Base-by-base conservation (phyloP, 2,113 vertebrate species). In the Dicaeum eximium region DNA sequence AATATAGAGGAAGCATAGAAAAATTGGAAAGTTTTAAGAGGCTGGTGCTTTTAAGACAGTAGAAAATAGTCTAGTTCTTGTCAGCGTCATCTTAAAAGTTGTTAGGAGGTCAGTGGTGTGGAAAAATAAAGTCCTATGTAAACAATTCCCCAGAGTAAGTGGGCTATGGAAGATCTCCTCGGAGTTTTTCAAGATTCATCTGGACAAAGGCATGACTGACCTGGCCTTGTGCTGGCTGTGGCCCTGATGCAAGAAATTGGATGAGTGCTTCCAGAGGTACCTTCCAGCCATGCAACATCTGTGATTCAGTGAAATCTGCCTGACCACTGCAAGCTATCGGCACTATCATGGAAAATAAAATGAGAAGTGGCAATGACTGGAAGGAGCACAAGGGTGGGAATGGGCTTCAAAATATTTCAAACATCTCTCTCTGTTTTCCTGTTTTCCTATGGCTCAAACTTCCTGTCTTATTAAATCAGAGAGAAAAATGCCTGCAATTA, bases 1-100 rank as follows among this genome's bases (percentile, higher is more conserved):
- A 96, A 93, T 58, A 61, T 3, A 37, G 47, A 75, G 13, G 20
- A 90, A 88, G 67, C 15, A 69, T 37, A 88, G 91, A 86, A 86
- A 86, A 77, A 88, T 25, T 70, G 38, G n/a, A 33, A 72, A 65
- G 28, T 44, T 64, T 79, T 51, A 90, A 90, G 57, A 82, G 40
- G 16, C 2, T 80, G 31, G 18, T 91, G 28, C 6, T 80, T 92
- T 69, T 57, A 53, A 80, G 44, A 86, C 6, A 51, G 44, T 20
- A 82, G 74, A 72, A 92, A 93, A 88, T 45, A 86, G 9, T 53
- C n/a, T 57, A n/a, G 15, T 5, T 77, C 37, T 86, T 40, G 28
- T 90, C 71, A 83, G 57, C 38, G 86, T 83, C 74, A 73, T 48
- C 50, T 86, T 72, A 60, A 47, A 85, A 85, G 35, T 60, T 64